A percentile compares a stretch with the other conserved stretches of the same genome.
phyloP scores from a whole-genome alignment of 1,140 invertebrate species.

The Drosophila pallidifrons region DNA sequence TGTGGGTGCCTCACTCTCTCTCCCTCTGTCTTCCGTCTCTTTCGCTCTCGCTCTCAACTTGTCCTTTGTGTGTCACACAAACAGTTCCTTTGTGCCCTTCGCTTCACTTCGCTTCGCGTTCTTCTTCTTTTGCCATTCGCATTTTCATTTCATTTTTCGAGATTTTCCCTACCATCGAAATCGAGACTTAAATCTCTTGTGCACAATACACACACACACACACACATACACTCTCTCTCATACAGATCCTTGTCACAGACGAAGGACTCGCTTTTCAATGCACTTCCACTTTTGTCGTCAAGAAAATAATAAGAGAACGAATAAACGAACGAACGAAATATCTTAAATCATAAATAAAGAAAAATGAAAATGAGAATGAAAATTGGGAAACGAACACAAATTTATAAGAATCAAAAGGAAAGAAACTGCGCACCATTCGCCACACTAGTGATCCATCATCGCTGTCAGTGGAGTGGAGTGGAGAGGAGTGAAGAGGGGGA shows the following conservation, averaged over 20 bases:
- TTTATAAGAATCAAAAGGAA: neutral
- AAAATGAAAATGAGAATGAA: conserved; percentile 28
- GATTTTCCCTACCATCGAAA: conserved; percentile 54
- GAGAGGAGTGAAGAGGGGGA: too few species aligned
- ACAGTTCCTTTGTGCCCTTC: conserved; percentile 30
- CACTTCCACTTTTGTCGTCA: conserved; percentile 72
- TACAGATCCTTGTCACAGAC: conserved; percentile 63
- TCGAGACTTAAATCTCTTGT: conserved; percentile 68
- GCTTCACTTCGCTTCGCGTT: conserved; percentile 15
- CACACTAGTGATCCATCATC: conserved; percentile 21
- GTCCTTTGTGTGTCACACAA: conserved; percentile 23
- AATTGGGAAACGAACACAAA: neutral
- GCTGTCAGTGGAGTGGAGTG: neutral
- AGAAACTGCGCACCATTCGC: conserved; percentile 14
- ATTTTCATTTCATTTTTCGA: conserved; percentile 38
- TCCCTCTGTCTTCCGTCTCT: neutral
- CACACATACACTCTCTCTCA: conserved; percentile 19
- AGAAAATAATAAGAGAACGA: conserved; percentile 36
- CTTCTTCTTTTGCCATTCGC: conserved; percentile 10
- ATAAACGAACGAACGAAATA: neutral
- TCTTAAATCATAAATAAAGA: conserved; percentile 42
- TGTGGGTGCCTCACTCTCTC: conserved; percentile 24
- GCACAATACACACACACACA: conserved; percentile 37
- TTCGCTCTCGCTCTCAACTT: neutral
- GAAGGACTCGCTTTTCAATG: conserved; percentile 68